These are phyloP conservation scores for Poeciliopsis infans DNA, from an alignment of 2,797 vertebrate genomes.

Conservation along the genomic window DNA sequence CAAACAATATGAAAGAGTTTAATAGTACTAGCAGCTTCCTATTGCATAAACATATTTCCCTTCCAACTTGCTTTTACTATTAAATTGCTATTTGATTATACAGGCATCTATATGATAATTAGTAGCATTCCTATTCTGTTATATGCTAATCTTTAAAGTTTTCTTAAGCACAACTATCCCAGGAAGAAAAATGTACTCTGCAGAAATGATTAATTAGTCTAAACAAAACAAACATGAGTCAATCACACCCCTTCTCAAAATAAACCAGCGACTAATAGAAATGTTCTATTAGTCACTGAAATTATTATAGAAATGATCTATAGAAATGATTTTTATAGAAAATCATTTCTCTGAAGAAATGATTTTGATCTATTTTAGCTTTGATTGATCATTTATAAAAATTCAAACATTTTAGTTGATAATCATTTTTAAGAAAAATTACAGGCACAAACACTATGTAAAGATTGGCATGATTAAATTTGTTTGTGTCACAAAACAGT, in stretches of 20 bases:
- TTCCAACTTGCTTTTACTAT: background rate
- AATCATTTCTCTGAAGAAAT: background rate
- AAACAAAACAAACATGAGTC: slow-evolving; percentile 8
- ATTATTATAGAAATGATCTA: too few relatives aligned
- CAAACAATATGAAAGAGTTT: background rate
- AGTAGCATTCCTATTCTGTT: slow-evolving; percentile 2
- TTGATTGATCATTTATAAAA: background rate
- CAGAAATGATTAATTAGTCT: slow-evolving; percentile 5
- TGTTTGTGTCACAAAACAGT: slow-evolving; percentile 8
- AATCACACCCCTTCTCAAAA: slow-evolving; percentile 2
- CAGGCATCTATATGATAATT: slow-evolving; percentile 1
- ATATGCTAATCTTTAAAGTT: slow-evolving; percentile 10
- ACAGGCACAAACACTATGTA: background rate
- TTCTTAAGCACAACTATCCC: background rate
- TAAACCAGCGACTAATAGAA: slow-evolving; percentile 7
- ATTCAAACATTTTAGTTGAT: background rate
- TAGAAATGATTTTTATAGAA: too few relatives aligned
- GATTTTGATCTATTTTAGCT: background rate
- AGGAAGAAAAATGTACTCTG: slow-evolving; percentile 9
- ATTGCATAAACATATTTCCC: slow-evolving; percentile 28
- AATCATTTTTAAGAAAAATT: background rate
- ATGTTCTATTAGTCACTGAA: background rate
- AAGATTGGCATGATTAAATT: background rate
- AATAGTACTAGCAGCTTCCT: slow-evolving; percentile 38
- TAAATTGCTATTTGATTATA: slow-evolving; percentile 6